Conservation (phyloP, 2,113 vertebrate genomes). For the Microtus pennsylvanicus region DNA sequence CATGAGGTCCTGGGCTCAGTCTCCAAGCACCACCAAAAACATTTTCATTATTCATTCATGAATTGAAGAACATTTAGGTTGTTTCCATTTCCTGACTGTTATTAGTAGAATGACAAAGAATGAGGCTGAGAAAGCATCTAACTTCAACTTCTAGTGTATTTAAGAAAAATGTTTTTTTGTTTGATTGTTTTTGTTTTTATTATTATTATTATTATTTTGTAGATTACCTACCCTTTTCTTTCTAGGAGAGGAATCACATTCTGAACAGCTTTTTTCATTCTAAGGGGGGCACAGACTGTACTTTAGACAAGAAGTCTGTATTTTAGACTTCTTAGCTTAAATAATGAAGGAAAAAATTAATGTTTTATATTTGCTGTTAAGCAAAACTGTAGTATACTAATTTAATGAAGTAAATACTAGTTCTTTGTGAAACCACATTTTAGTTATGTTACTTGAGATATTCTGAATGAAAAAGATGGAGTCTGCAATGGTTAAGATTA, state of each 20-base stretch:
- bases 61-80: not conserved
- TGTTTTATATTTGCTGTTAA: not conserved
- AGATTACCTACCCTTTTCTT: not conserved
- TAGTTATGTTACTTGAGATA: not conserved
- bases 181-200: too few species aligned
- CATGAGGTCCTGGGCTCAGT: not conserved
- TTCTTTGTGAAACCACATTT: not conserved
- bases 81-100: not conserved
- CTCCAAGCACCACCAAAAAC: not conserved
- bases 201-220: not conserved
- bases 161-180: not conserved
- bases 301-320: not conserved
- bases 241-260: not conserved
- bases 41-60: not conserved
- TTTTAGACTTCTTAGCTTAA: not conserved
- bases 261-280: not conserved
- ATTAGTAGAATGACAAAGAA: not conserved
- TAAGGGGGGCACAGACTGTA: not conserved
- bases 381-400: not conserved
- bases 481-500: not conserved
- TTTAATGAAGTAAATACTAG: not conserved
- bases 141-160: not conserved
- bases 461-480: not conserved
- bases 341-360: not conserved
- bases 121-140: not conserved